Conservation (phyloP, 2,113 vertebrate genomes). For the Cochlearius cochlearius region DNA sequence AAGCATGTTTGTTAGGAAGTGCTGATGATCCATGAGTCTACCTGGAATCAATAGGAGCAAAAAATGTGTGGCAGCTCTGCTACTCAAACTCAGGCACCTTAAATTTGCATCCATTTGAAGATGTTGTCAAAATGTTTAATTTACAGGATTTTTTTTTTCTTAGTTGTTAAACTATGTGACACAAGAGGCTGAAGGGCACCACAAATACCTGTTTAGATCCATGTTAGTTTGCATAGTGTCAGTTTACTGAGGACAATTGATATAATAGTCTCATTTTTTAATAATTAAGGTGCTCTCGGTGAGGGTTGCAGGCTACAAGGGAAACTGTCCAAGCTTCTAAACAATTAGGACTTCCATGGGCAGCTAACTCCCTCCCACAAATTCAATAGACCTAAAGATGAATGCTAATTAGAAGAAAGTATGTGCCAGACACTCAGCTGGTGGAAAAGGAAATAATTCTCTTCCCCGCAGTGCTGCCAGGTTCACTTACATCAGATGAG, state of each 20-base stretch:
- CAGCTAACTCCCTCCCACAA: background rate
- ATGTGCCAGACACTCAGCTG: conserved; percentile 18
- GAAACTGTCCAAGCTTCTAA: background rate
- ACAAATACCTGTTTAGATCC: background rate
- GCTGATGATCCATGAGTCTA: background rate
- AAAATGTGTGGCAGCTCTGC: background rate
- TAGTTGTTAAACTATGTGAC: background rate
- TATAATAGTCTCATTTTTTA: background rate
- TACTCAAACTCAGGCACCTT: background rate
- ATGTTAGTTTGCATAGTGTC: background rate
- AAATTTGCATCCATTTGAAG: background rate
- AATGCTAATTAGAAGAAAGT: conserved; percentile 27
- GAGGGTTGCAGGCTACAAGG: background rate
- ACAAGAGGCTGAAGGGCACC: background rate
- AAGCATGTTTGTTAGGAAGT: background rate
- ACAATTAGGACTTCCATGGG: background rate
- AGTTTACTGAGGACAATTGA: background rate
- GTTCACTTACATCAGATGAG: background rate
- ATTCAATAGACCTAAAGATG: background rate
- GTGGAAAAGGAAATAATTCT: conserved; percentile 2
- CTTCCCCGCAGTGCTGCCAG: conserved; percentile 20
- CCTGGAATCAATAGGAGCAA: background rate
- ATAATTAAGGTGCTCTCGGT: background rate
- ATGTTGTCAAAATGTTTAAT: background rate
- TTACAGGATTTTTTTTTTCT: background rate